phyloP scores from a whole-genome alignment of 2,113 vertebrate species.

The Podarcis muralis region DNA sequence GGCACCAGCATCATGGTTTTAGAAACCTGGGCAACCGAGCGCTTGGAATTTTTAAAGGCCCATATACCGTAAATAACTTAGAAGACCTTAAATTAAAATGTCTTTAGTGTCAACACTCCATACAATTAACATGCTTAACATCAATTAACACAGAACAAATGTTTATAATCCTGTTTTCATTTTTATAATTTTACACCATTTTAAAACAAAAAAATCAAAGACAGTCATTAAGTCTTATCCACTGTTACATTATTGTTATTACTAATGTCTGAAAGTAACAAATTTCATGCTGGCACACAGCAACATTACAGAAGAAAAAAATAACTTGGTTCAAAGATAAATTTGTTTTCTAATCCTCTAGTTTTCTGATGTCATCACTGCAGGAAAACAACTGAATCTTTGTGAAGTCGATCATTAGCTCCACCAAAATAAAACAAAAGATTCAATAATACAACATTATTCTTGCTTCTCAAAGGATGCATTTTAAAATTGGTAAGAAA shows the following conservation, averaged over 20 bases:
- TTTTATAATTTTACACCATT: neutral
- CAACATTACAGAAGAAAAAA: neutral
- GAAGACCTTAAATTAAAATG: neutral
- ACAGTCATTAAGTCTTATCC: neutral
- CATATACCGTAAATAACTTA: neutral
- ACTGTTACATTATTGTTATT: neutral
- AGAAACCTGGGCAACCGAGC: too few relatives aligned
- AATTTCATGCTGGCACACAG: neutral
- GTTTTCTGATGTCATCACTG: constrained; percentile 54
- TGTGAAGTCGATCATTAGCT: constrained; percentile 34
- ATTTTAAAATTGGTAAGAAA: constrained; percentile 9
- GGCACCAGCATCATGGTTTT: neutral
- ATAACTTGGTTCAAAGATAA: constrained; percentile 36
- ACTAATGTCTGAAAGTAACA: neutral
- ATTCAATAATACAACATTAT: neutral
- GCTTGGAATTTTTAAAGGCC: neutral
- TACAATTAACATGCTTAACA: neutral
- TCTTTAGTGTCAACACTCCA: neutral
- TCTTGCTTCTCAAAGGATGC: constrained; percentile 13
- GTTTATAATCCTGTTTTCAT: neutral
- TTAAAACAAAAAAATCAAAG: neutral
- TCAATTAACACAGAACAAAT: neutral
- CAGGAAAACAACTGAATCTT: constrained; percentile 35
- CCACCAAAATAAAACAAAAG: neutral
- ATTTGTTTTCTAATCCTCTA: constrained; percentile 49